These are phyloP conservation scores for Drosophila biarmipes DNA, from an alignment of 1,140 invertebrate species.

Conservation along the genomic window DNA sequence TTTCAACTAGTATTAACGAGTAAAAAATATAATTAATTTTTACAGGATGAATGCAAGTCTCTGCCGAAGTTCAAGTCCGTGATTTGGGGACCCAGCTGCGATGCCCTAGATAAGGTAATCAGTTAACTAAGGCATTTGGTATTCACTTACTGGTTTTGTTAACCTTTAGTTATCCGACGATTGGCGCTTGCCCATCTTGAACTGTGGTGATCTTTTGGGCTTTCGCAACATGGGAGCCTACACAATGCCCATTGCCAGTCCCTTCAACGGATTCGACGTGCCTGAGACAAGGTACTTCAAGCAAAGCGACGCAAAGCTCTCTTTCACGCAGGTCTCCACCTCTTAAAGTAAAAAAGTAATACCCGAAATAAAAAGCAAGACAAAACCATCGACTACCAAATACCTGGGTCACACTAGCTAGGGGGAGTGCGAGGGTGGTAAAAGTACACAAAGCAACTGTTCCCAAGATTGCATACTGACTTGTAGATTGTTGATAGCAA, in stretches of 20 bases:
- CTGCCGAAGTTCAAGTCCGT: conserved; percentile 85
- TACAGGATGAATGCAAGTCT: conserved; percentile 29
- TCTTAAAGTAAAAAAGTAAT: no score
- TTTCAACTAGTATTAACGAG: no score
- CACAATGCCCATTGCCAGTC: conserved; percentile 93
- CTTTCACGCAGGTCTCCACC: no score
- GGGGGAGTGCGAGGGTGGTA: no score
- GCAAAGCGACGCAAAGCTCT: conserved; percentile 62
- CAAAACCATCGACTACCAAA: no score
- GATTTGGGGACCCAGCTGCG: conserved; percentile 98
- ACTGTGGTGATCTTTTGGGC: conserved; percentile 93
- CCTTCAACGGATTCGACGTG: conserved; percentile 94
- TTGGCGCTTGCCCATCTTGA: conserved; percentile 89
- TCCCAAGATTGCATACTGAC: no score
- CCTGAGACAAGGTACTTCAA: conserved; percentile 67
- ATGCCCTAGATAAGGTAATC: conserved; percentile 94
- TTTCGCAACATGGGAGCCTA: conserved; percentile 98
- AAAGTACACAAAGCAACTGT: no score
- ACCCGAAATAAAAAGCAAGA: no score
- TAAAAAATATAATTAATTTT: neutral
- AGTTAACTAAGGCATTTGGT: no score
- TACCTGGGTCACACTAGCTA: no score
- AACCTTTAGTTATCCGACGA: conserved; percentile 85
- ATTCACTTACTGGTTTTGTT: neutral
- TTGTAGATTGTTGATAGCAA: no score